Evolutionary conservation across 2,888 invertebrate species (phyloP), one percentile per base, ranked within the genome.

Genomic region (Chloroclystis v-ata): DNA sequence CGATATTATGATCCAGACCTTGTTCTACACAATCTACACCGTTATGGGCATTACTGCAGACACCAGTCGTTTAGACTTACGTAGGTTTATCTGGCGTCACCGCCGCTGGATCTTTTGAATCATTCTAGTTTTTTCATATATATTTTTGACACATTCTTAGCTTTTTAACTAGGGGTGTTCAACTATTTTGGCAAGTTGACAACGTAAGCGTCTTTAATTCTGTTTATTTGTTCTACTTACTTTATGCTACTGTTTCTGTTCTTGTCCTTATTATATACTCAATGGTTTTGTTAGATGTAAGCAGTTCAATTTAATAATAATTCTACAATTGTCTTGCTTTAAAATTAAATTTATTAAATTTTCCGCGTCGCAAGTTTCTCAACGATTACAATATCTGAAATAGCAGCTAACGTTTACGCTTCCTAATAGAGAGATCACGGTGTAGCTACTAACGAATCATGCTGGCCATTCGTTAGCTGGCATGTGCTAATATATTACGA

Each of bases 381-480:
- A 56, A 53, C 47, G 25, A 50, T 52, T 59, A 42, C 46, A 49
- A 50, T 50, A 54, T 61, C 59, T 54, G 57, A 62, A 69, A 68
- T 65, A 53, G 42, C 54, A 47, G 48, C 51, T 49, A 52, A 53
- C 65, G 69, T 69, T 65, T 61, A 62, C 61, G 64, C 62, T 58
- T 70, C 77, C 78, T 83, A 84, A 86, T 79, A 72, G 59, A 77
- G 75, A 66, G 66, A 79, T 82, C 85, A 85, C 85, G 82, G 76
- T 67, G 65, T 63, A 63, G 54, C 59, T 55, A 59, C 63, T 66
- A 63, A 72, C 75, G 67, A 69, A 79, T 76, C 67, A 70, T 63
- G 63, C 56, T 44, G 53, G 61, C 62, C 58, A 59, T 62, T 66
- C 56, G 64, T 78, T 78, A 78, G 72, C 67, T 55, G 50, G 60